These are phyloP conservation scores for Platycheirus albimanus DNA, from an alignment of 2,888 invertebrate genomes.

Conservation along the genomic window DNA sequence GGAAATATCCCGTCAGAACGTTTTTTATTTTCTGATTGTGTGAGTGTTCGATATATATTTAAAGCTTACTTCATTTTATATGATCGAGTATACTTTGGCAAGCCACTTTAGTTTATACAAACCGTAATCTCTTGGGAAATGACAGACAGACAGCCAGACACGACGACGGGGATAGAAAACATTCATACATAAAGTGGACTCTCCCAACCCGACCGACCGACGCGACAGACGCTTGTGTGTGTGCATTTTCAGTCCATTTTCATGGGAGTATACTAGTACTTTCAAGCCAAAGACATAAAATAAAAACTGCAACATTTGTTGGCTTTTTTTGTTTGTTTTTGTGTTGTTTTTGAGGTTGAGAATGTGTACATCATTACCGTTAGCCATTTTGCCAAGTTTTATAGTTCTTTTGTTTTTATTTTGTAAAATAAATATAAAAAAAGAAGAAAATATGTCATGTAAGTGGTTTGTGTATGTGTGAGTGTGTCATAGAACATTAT, in stretches of 20 bases:
- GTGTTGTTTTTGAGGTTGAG: slow-evolving; percentile 1
- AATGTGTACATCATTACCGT: slow-evolving; percentile 23
- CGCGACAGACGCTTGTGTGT: too few species aligned
- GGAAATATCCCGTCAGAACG: slow-evolving; percentile 1
- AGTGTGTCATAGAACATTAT: background rate
- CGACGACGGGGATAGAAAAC: background rate
- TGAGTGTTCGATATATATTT: slow-evolving; percentile 6
- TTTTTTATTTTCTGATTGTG: background rate
- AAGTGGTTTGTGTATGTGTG: too few species aligned
- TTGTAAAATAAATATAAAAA: background rate
- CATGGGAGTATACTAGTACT: slow-evolving; percentile 34
- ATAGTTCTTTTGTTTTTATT: slow-evolving; percentile 27
- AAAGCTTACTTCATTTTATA: slow-evolving; percentile 2
- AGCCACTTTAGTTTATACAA: slow-evolving; percentile 2
- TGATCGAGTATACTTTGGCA: slow-evolving; percentile 20
- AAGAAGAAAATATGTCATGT: background rate
- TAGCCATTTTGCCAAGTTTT: slow-evolving; percentile 52
- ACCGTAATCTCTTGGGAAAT: slow-evolving; percentile 30
- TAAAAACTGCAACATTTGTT: slow-evolving; percentile 40
- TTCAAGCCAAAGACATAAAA: slow-evolving; percentile 30
- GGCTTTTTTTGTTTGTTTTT: background rate
- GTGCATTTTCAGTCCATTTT: slow-evolving; percentile 46
- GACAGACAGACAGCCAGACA: slow-evolving; percentile 35
- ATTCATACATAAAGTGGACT: slow-evolving; percentile 14
- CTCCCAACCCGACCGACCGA: slow-evolving; percentile 11